Percentiles rank a stretch among this genome's conserved stretches.
These are phyloP conservation scores for Cyrtonyx montezumae DNA, from an alignment of 2,113 vertebrate species.

Conservation along the genomic window DNA sequence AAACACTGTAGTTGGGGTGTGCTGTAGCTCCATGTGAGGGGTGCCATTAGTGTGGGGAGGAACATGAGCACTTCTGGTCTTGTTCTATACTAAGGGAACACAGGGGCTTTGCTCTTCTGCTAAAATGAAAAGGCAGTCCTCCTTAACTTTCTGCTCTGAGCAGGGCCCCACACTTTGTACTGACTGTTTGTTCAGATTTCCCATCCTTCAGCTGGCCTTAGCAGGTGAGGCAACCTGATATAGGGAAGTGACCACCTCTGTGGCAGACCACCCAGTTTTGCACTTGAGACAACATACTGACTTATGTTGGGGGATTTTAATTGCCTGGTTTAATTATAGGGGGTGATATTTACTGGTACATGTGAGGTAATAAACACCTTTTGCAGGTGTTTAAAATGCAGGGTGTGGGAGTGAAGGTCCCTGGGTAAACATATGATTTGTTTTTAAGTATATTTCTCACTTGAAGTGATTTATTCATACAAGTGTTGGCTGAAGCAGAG, in stretches of 20 bases:
- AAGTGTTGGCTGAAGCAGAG: background rate
- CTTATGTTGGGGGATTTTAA: background rate
- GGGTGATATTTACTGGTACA: background rate
- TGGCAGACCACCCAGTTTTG: background rate
- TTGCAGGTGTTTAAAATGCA: constrained; percentile 25
- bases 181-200: background rate
- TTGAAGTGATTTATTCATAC: background rate
- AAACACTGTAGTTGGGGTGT: background rate
- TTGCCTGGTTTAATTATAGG: background rate
- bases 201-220: background rate
- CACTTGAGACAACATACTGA: background rate
- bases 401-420: background rate
- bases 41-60: background rate
- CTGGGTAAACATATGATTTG: background rate
- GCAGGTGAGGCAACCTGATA: background rate
- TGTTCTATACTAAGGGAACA: accelerated
- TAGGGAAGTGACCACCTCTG: background rate
- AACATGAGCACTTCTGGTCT: background rate
- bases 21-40: background rate
- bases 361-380: constrained; percentile 19
- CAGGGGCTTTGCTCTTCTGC: background rate
- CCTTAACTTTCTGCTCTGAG: background rate
- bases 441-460: background rate
- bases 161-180: background rate
- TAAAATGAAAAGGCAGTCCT: background rate